Base-by-base conservation (phyloP, 2,113 vertebrate genomes). In the Amphiprion ocellaris region DNA sequence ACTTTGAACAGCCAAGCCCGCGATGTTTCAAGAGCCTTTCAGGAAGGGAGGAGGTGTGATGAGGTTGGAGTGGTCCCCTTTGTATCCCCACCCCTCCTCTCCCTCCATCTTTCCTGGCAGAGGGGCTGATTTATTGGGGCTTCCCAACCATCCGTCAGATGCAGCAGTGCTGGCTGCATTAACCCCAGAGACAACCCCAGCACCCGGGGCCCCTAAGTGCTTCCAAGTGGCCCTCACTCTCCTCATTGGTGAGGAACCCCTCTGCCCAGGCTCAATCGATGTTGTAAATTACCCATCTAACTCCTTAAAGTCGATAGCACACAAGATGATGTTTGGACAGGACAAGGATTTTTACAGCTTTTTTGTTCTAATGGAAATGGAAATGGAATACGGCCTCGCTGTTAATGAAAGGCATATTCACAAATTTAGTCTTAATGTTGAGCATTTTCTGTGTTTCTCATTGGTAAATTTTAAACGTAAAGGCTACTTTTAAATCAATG, bases 51-150 rank as follows among this genome's bases (percentile, higher is more conserved):
- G 84, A 79, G 79, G 68, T 6, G 30, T 28, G 81, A 61, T 64
- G 69, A 77, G 71, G 77, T 83, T 84, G 82, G 71, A 90, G 92
- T 90, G 90, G 80, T 92, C 90, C 89, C 80, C 82, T 89, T 79
- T 84, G 82, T 63, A 84, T 49, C 82, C 15, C 62, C 52, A 17
- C 55, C 80, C 76, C 75, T 79, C 80, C 69, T 82, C 79, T 79
- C 26, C 65, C 81, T 79, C 82, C 91, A 88, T 88, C 87, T 77
- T 91, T 91, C 77, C 88, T 90, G 90, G 91, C 91, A 92, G 86
- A 91, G 77, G 78, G 72, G 68, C 85, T 94, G 91, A 94, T 94
- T 94, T 94, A 94, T 91, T 70, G 89, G 92, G 87, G 89, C 90
- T 92, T 92, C 83, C 89, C 84, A 87, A 86, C 87, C 88, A 94